Conservation (phyloP, 2,113 vertebrate species). For the Takifugu flavidus region DNA sequence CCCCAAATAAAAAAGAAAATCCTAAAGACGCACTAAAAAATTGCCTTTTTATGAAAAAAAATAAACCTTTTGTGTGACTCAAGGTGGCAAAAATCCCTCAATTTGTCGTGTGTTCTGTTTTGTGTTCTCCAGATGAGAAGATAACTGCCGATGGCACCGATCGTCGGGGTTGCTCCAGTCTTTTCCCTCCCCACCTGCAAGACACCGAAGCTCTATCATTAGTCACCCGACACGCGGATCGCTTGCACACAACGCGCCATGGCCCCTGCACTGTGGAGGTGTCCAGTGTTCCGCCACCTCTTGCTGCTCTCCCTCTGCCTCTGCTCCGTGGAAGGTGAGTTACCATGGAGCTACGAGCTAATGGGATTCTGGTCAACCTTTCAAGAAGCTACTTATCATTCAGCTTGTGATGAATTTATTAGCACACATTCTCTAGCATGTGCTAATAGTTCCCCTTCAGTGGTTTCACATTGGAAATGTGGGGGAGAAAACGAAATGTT, state of each 20-base stretch:
- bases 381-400: conserved; percentile 44
- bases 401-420: conserved; percentile 47
- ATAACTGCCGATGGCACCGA: conserved; percentile 63
- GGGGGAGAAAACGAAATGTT: conserved; percentile 8
- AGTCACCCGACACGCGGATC: conserved; percentile 43
- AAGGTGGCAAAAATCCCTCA: background rate
- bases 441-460: conserved; percentile 23
- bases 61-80: background rate
- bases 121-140: conserved; percentile 61
- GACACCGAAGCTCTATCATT: conserved; percentile 27
- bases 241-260: conserved; percentile 57
- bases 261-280: conserved; percentile 67
- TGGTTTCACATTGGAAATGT: conserved; percentile 42
- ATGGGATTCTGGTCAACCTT: conserved; percentile 35
- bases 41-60: background rate
- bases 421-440: conserved; percentile 1
- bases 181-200: conserved; percentile 22
- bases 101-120: conserved; percentile 3
- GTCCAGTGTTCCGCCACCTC: conserved; percentile 60
- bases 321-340: conserved; percentile 72
- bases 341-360: conserved; percentile 35
- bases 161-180: conserved; percentile 55
- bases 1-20: conserved; percentile 51
- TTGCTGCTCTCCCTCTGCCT: conserved; percentile 61
- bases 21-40: too few relatives aligned